Evolutionary conservation across 2,113 vertebrate species (phyloP), one percentile per base, ranked within the genome.

Genomic region (Sinocyclocheilus anophthalmus): DNA sequence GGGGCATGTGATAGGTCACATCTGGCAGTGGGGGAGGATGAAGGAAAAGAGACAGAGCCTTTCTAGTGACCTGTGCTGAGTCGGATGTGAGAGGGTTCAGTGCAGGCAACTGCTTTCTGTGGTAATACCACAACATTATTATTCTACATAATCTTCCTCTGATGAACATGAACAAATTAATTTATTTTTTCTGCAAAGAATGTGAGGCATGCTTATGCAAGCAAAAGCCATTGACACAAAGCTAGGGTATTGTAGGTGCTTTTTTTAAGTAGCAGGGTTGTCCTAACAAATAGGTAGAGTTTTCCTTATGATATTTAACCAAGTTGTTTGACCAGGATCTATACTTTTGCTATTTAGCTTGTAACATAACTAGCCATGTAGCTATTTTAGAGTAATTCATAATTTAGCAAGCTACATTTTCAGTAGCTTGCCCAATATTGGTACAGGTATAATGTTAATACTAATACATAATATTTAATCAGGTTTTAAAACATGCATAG

Each of bases 1-100:
- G 88, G 91, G 88, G 70, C 87, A 85, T 90, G 89, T 89, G 90
- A 92, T 91, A 86, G 89, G 91, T 92, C 89, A 91, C 90, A 93
- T 93, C 92, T 94, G 91, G 86, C 79, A 78, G 87, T 80, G 84
- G 85, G 70, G 83, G 84, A 37, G 78, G 63, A 59, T 83, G 57
- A 61, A 53, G 82, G 11, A 18, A 33, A 30, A 78, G 55, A 77
- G 16, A 85, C 73, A 67, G 67, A 84, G 37, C 16, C 67, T 84
- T 84, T 75, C 70, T 53, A 55, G 61, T 55, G 63, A 85, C 63
- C 61, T 85, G 14, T 0, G n/a, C 42, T 50, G 22, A 85, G 61
- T 26, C 33, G 48, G 45, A 85, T 69, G 9, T 65, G 59, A 80
- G 77, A 85, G 37, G 59, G 63, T 73, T 53, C 53, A 24, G 22